Evolutionary conservation across 2,888 invertebrate genomes (phyloP).

Genomic region (Aphelenchoides bicaudatus): DNA sequence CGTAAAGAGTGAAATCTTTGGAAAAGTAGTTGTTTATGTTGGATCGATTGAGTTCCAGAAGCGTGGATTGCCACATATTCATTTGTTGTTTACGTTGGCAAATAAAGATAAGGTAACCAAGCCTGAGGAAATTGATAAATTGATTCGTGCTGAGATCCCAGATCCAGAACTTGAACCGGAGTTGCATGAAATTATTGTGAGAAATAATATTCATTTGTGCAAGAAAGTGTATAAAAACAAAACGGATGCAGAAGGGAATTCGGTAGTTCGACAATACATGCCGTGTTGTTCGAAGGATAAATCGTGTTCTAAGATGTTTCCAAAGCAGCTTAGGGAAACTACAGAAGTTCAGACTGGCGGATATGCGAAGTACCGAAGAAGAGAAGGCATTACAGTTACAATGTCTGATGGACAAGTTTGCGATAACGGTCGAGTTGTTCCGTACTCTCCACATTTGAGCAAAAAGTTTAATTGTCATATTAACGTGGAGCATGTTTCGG

Average conservation of each 20-base stretch:
- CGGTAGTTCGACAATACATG: slow-evolving; percentile 54
- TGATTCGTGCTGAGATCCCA: slow-evolving; percentile 61
- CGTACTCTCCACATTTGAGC: slow-evolving; percentile 44
- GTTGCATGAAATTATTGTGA: slow-evolving; percentile 53
- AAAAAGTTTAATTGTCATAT: slow-evolving; percentile 60
- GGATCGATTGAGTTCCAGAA: slow-evolving; percentile 59
- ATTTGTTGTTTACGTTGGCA: slow-evolving; percentile 42
- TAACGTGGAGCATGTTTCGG: slow-evolving; percentile 59
- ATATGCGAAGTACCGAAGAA: slow-evolving; percentile 24
- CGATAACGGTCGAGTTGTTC: slow-evolving; percentile 33
- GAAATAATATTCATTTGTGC: slow-evolving; percentile 55
- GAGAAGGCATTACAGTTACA: slow-evolving; percentile 18
- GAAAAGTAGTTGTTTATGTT: slow-evolving; percentile 34
- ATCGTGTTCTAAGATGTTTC: slow-evolving; percentile 24
- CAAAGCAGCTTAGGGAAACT: slow-evolving; percentile 21
- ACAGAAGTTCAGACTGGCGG: slow-evolving; percentile 17
- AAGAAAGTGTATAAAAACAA: background rate
- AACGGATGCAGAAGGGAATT: too few relatives aligned
- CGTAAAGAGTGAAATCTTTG: slow-evolving; percentile 34
- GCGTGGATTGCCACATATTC: slow-evolving; percentile 50
- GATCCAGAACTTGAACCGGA: slow-evolving; percentile 49
- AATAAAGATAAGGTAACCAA: slow-evolving; percentile 27
- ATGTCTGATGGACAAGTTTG: slow-evolving; percentile 1
- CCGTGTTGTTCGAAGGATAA: slow-evolving; percentile 20
- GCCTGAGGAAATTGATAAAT: slow-evolving; percentile 47